Evolutionary conservation across 1,140 invertebrate species (phyloP).

Genomic region (Chironomus striatipennis): DNA sequence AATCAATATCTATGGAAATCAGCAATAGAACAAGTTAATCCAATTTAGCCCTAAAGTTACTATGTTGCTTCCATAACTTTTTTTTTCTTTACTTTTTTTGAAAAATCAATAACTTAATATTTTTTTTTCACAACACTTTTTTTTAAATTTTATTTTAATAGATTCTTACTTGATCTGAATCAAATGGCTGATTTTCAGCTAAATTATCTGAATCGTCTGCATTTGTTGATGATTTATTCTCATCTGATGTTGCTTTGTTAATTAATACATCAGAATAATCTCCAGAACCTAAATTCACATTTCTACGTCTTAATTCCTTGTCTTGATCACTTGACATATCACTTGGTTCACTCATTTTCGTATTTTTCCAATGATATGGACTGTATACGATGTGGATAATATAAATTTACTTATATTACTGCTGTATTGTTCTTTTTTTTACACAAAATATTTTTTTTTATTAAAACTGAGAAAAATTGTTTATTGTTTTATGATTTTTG

Average conservation of each 20-base stretch:
- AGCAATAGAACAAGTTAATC: not conserved
- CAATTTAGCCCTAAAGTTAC: constrained; percentile 5
- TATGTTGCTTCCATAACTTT: not conserved
- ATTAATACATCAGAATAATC: not conserved
- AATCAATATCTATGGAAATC: not conserved
- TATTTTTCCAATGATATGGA: not conserved
- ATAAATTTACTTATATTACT: no score
- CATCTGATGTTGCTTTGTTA: not conserved
- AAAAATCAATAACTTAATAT: not conserved
- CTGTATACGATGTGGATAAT: no score
- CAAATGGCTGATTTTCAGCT: not conserved
- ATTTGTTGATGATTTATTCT: not conserved
- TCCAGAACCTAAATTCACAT: not conserved
- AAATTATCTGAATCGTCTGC: not conserved
- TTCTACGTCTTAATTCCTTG: not conserved
- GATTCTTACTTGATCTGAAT: constrained; percentile 4
- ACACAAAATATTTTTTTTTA: no score
- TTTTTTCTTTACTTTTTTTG: not conserved
- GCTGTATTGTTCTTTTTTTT: no score
- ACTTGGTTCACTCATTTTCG: not conserved
- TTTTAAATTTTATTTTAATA: no score
- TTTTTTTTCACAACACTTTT: not conserved
- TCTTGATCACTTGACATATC: not conserved
- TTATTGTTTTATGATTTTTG: no score
- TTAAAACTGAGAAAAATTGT: no score